A percentile compares a stretch with the other conserved stretches of the same genome.
Evolutionary conservation across 2,888 invertebrate species (phyloP).

Genomic region (Ornithoptera alexandrae): DNA sequence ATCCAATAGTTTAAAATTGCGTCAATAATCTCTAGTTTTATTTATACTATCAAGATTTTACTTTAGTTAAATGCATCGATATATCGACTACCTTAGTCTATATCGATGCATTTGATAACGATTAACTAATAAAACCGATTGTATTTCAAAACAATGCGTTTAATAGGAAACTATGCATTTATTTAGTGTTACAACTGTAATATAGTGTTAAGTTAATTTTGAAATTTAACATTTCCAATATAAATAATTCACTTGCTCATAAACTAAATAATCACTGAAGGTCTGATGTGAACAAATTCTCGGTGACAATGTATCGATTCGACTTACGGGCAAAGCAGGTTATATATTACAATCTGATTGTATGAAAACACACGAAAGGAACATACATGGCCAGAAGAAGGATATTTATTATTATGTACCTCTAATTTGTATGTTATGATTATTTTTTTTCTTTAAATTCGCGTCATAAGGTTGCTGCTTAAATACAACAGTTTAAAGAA

Average conservation of each 20-base stretch:
- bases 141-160: constrained; percentile 1
- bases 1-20: no score
- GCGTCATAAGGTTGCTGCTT: background rate
- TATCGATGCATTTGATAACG: no score
- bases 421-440: background rate
- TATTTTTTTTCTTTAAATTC: constrained; percentile 2
- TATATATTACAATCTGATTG: constrained; percentile 4
- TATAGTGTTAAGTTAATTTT: background rate
- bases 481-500: background rate
- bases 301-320: background rate
- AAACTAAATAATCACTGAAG: background rate
- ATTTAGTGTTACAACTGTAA: constrained; percentile 3
- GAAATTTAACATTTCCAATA: constrained; percentile 1
- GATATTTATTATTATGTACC: background rate
- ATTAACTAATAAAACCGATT: background rate
- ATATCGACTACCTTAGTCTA: no score
- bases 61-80: no score
- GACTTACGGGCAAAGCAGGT: background rate
- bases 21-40: no score
- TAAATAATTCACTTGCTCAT: background rate
- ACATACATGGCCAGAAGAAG: background rate
- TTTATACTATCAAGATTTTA: no score
- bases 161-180: constrained; percentile 13
- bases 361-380: background rate
- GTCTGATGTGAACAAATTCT: background rate